Evolutionary conservation across 2,888 invertebrate genomes (phyloP).

Genomic region (Coelinius sp.): DNA sequence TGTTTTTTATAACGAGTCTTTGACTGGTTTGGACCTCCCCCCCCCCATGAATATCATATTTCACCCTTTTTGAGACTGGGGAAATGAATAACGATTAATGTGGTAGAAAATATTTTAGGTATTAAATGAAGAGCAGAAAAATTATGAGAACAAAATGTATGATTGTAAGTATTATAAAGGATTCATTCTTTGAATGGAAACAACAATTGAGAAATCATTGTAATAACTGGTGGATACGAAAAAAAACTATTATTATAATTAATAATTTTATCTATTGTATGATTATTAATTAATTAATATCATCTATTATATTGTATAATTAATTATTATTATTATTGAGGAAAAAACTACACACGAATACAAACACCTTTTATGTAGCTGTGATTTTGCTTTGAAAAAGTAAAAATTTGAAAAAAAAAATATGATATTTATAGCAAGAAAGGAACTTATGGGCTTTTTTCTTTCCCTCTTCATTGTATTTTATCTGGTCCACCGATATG

Average conservation of each 20-base stretch:
- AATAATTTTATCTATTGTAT: constrained; percentile 68
- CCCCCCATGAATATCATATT: neutral
- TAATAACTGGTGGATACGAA: constrained; percentile 58
- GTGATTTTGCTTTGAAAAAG: constrained; percentile 71
- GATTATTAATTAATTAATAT: constrained; percentile 50
- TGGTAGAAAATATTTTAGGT: constrained; percentile 37
- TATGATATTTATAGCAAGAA: constrained; percentile 68
- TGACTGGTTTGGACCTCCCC: neutral
- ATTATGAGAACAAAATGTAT: constrained; percentile 33
- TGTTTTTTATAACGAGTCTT: constrained; percentile 18
- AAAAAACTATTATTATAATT: constrained; percentile 65
- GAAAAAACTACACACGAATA: constrained; percentile 34
- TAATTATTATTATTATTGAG: constrained; percentile 58
- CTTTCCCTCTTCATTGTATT: neutral
- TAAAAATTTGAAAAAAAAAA: constrained; percentile 64
- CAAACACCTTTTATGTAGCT: constrained; percentile 69
- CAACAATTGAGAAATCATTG: constrained; percentile 43
- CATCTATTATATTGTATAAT: constrained; percentile 44
- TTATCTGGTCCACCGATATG: neutral
- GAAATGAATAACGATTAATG: constrained; percentile 30
- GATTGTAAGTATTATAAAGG: constrained; percentile 47
- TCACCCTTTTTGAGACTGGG: neutral
- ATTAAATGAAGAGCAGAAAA: constrained; percentile 29
- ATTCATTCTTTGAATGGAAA: constrained; percentile 11
- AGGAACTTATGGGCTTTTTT: neutral